A percentile compares a stretch with the other conserved stretches of the same genome.
These are phyloP conservation scores for Heliconius hewitsoni DNA, from an alignment of 1,140 invertebrate species.

Conservation along the genomic window DNA sequence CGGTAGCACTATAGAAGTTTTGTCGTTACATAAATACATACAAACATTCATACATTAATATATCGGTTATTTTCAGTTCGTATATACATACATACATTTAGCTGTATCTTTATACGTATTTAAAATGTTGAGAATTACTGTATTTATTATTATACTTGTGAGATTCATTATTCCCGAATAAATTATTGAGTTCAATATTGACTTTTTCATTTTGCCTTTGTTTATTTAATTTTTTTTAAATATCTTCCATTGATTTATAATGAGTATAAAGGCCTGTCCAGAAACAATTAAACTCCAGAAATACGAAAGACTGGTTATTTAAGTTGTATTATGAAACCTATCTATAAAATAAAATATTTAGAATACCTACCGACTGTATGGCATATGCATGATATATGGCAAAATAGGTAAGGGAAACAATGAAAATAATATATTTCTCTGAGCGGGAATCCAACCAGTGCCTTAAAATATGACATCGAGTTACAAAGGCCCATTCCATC, in stretches of 20 bases:
- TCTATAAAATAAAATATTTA: too few species aligned
- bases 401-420: neutral
- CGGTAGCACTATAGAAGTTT: slow-evolving; percentile 10
- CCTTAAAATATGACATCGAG: too few species aligned
- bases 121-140: slow-evolving; percentile 72
- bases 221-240: neutral
- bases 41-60: slow-evolving; percentile 5
- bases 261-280: too few species aligned
- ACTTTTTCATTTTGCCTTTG: slow-evolving; percentile 8
- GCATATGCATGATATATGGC: neutral
- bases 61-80: slow-evolving; percentile 36
- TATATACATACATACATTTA: slow-evolving; percentile 47
- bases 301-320: too few species aligned
- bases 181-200: slow-evolving; percentile 72
- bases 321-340: too few species aligned
- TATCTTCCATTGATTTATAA: too few species aligned
- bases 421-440: too few species aligned
- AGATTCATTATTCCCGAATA: slow-evolving; percentile 76
- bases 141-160: slow-evolving; percentile 69
- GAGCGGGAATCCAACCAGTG: too few species aligned
- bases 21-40: slow-evolving; percentile 12
- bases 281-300: too few species aligned
- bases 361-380: too few species aligned
- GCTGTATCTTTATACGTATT: slow-evolving; percentile 64
- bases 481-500: too few species aligned